Conservation (phyloP, 2,888 invertebrate species). For the Microplitis deprimator region DNA sequence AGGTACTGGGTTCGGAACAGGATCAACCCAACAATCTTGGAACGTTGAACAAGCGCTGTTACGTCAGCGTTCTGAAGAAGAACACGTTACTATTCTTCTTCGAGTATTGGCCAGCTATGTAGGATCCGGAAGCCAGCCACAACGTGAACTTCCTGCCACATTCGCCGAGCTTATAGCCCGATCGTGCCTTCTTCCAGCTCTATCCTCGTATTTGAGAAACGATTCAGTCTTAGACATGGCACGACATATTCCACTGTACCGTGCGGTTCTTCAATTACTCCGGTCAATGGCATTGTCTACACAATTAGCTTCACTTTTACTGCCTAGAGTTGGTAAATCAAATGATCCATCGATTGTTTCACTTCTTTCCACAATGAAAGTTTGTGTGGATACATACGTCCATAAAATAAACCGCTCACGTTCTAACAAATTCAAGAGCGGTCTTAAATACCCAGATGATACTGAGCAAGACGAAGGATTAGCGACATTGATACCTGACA, state of each 20-base stretch:
- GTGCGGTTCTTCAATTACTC: slow-evolving; percentile 85
- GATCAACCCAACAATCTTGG: slow-evolving; percentile 96
- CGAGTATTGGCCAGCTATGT: slow-evolving; percentile 91
- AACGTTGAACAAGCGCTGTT: slow-evolving; percentile 95
- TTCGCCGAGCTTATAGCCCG: slow-evolving; percentile 84
- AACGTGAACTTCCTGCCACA: slow-evolving; percentile 77
- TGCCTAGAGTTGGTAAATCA: slow-evolving; percentile 73
- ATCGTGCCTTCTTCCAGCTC: slow-evolving; percentile 89
- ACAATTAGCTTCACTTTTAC: slow-evolving; percentile 77
- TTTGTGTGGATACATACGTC: slow-evolving; percentile 93
- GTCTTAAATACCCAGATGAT: slow-evolving; percentile 73
- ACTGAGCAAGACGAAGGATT: slow-evolving; percentile 91
- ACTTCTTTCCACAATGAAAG: slow-evolving; percentile 88
- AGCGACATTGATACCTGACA: slow-evolving; percentile 90
- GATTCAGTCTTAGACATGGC: slow-evolving; percentile 98
- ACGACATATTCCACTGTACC: slow-evolving; percentile 94
- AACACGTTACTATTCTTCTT: slow-evolving; percentile 90
- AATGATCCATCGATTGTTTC: slow-evolving; percentile 80
- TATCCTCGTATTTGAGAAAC: slow-evolving; percentile 92
- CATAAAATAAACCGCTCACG: slow-evolving; percentile 79
- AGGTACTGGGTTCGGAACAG: slow-evolving; percentile 97
- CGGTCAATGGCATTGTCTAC: slow-evolving; percentile 81
- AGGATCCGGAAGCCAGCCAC: slow-evolving; percentile 78
- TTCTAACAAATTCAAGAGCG: slow-evolving; percentile 61
- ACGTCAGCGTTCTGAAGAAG: slow-evolving; percentile 91